Evolutionary conservation across 2,113 vertebrate species (phyloP).

Genomic region (Ptychochromis oligacanthus): DNA sequence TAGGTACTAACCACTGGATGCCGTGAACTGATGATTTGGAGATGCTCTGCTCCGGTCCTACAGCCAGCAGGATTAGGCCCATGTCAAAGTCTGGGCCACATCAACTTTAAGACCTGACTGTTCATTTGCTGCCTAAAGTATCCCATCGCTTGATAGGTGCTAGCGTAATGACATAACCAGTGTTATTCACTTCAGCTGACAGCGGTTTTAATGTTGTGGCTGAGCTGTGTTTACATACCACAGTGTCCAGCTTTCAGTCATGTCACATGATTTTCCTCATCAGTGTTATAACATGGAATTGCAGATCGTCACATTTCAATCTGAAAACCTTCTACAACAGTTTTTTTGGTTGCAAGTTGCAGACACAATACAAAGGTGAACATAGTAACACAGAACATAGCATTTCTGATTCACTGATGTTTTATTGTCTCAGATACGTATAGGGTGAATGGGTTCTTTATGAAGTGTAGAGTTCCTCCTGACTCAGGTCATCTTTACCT

Average conservation of each 20-base stretch:
- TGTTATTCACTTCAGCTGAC: not conserved
- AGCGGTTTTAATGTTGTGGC: not conserved
- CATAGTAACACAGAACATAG: not conserved
- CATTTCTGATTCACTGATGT: not conserved
- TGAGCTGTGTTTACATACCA: not conserved
- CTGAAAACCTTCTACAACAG: not conserved
- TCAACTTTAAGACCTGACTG: no score
- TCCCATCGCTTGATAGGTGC: not conserved
- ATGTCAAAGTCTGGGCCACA: not conserved
- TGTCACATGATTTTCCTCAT: not conserved
- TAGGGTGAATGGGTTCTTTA: not conserved
- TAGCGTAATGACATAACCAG: not conserved
- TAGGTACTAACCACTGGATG: not conserved
- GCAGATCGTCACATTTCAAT: not conserved
- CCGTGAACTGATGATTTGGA: not conserved
- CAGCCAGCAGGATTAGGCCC: not conserved
- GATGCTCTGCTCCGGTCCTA: no score
- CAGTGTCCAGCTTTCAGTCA: conserved; percentile 1
- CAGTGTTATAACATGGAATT: no score
- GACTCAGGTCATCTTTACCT: not conserved
- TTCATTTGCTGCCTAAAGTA: not conserved
- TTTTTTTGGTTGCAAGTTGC: not conserved
- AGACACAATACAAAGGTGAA: not conserved
- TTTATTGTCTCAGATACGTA: not conserved
- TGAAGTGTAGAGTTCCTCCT: not conserved